Conservation (phyloP, 2,888 invertebrate species). For the Nesidiocoris tenuis region DNA sequence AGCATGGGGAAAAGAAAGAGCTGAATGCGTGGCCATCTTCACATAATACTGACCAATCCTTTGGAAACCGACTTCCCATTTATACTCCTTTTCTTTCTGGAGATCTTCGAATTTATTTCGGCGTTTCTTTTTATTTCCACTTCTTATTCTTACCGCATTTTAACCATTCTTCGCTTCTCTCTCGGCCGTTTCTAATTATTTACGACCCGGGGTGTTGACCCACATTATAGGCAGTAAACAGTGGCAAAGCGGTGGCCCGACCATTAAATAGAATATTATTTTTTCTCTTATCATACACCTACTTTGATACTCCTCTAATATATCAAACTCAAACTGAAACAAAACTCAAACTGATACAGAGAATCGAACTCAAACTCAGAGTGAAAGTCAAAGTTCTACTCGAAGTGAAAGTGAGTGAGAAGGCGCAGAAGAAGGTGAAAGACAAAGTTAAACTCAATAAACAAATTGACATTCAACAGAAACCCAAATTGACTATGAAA, state of each 20-base stretch:
- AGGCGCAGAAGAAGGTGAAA: too few relatives aligned
- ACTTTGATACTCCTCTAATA: too few relatives aligned
- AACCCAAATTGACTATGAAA: too few relatives aligned
- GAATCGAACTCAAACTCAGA: too few relatives aligned
- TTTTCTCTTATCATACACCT: too few relatives aligned
- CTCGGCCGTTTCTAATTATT: constrained; percentile 26
- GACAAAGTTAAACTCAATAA: too few relatives aligned
- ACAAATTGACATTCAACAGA: too few relatives aligned
- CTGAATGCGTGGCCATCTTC: constrained; percentile 18
- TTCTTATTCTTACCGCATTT: neutral
- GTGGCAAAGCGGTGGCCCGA: neutral
- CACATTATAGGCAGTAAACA: constrained; percentile 28
- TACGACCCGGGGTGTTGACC: constrained; percentile 27
- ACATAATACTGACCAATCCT: constrained; percentile 29
- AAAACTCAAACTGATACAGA: too few relatives aligned
- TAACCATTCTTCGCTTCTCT: neutral
- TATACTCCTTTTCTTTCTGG: constrained; percentile 19
- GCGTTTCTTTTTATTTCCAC: neutral
- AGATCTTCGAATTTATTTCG: constrained; percentile 33
- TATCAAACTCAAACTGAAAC: too few relatives aligned
- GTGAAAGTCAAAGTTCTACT: too few relatives aligned
- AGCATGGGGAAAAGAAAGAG: neutral
- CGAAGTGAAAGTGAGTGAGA: too few relatives aligned
- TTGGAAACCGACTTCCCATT: constrained; percentile 7
- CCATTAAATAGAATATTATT: neutral